Conservation (phyloP, 2,888 invertebrate species). For the Homarus gammarus region DNA sequence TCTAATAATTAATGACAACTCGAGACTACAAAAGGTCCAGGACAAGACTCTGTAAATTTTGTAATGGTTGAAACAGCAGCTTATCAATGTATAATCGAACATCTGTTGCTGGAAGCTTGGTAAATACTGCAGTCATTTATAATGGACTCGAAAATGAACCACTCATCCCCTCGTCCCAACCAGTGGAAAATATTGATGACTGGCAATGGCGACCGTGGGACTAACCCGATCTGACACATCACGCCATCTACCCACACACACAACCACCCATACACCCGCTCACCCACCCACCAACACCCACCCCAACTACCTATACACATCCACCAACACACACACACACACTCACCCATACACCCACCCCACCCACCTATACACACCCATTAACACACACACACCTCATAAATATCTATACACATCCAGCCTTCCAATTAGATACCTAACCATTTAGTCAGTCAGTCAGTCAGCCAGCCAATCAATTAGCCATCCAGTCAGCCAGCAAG, state of each 20-base stretch:
- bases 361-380: background rate
- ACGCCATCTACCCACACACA: background rate
- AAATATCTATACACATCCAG: too few species aligned
- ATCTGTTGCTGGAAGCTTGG: constrained; percentile 24
- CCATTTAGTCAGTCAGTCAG: background rate
- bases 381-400: too few species aligned
- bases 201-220: constrained; percentile 31
- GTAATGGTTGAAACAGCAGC: background rate
- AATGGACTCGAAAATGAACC: constrained; percentile 37
- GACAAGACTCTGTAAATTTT: background rate
- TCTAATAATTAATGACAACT: background rate
- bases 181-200: constrained; percentile 33
- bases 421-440: background rate
- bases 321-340: background rate
- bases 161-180: background rate
- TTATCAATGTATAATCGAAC: constrained; percentile 15
- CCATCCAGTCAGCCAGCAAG: background rate
- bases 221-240: background rate
- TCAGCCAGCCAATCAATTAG: background rate
- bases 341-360: background rate
- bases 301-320: background rate
- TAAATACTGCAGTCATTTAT: constrained; percentile 46
- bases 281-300: background rate
- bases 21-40: background rate
- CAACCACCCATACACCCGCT: background rate